phyloP scores from a whole-genome alignment of 2,888 invertebrate genomes.

The Agriopis leucophaearia region DNA sequence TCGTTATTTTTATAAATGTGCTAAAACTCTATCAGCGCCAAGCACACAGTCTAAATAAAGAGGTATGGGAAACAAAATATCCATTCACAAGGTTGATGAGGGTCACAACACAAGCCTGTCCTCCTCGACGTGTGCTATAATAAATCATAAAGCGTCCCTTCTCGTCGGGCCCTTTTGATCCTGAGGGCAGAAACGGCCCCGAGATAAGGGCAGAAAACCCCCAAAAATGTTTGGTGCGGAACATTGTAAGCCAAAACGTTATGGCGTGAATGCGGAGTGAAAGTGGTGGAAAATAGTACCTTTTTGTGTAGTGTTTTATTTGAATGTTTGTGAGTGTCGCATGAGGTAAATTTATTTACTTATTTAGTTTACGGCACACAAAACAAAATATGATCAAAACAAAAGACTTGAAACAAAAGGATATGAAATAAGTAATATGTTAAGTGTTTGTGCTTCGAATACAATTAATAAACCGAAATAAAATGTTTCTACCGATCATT shows the following conservation, averaged over 20 bases:
- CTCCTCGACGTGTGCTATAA: constrained; percentile 38
- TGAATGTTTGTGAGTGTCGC: constrained; percentile 7
- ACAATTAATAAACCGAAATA: too few relatives aligned
- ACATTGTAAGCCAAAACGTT: constrained; percentile 11
- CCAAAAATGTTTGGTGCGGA: constrained; percentile 16
- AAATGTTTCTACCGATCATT: too few relatives aligned
- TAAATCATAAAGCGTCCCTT: constrained; percentile 41
- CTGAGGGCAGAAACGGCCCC: constrained; percentile 1
- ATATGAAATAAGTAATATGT: too few relatives aligned
- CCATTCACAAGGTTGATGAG: constrained; percentile 38
- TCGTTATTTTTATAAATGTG: background rate
- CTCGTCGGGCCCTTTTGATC: constrained; percentile 39
- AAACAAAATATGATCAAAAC: too few relatives aligned
- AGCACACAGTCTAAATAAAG: constrained; percentile 33
- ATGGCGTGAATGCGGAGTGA: constrained; percentile 16
- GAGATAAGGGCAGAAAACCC: constrained; percentile 28
- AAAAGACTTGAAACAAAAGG: too few relatives aligned
- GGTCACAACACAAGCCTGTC: constrained; percentile 37
- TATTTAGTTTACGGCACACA: too few relatives aligned
- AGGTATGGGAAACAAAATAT: constrained; percentile 40
- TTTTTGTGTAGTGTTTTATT: constrained; percentile 18
- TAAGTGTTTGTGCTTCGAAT: too few relatives aligned
- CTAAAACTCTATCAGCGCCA: constrained; percentile 21
- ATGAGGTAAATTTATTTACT: background rate
- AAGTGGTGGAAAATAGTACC: constrained; percentile 27